A percentile compares a stretch with the other conserved stretches of the same genome.
These are phyloP conservation scores for Drosophila neoperkinsi DNA, from an alignment of 2,888 invertebrate genomes.

Conservation along the genomic window DNA sequence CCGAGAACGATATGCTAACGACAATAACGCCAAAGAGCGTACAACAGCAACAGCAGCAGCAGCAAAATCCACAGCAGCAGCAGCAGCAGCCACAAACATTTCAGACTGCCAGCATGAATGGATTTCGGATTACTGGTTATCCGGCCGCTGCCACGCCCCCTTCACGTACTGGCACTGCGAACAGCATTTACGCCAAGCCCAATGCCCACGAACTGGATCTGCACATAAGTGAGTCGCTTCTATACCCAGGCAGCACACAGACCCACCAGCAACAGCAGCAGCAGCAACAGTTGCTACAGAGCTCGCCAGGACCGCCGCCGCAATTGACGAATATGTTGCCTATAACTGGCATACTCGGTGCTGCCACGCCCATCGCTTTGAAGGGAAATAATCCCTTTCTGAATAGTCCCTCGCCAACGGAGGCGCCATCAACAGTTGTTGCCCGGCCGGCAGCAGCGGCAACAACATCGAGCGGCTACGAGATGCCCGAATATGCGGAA, in stretches of 20 bases:
- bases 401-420: slow-evolving; percentile 82
- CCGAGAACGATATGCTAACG: slow-evolving; percentile 60
- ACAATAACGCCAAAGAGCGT: slow-evolving; percentile 60
- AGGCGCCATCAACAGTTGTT: slow-evolving; percentile 39
- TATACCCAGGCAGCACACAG: slow-evolving; percentile 71
- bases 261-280: slow-evolving; percentile 29
- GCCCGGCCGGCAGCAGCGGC: slow-evolving; percentile 21
- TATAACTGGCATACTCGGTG: slow-evolving; percentile 67
- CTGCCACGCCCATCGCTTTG: slow-evolving; percentile 82
- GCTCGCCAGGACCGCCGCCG: slow-evolving; percentile 78
- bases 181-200: slow-evolving; percentile 61
- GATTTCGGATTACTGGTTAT: slow-evolving; percentile 81
- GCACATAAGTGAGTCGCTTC: slow-evolving; percentile 77
- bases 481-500: slow-evolving; percentile 83
- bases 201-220: slow-evolving; percentile 75
- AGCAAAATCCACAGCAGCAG: slow-evolving; percentile 28
- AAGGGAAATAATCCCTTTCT: slow-evolving; percentile 83
- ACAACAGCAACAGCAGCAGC: slow-evolving; percentile 55
- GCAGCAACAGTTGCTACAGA: slow-evolving; percentile 62
- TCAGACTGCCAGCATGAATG: slow-evolving; percentile 72
- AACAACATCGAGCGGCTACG: slow-evolving; percentile 53
- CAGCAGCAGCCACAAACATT: slow-evolving; percentile 50
- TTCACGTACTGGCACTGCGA: slow-evolving; percentile 38
- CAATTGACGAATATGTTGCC: slow-evolving; percentile 75
- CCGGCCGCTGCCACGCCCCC: slow-evolving; percentile 73